Percentiles rank a stretch among this genome's conserved stretches.
Conservation (phyloP, 2,888 invertebrate genomes). For the Prosapia bicincta region DNA sequence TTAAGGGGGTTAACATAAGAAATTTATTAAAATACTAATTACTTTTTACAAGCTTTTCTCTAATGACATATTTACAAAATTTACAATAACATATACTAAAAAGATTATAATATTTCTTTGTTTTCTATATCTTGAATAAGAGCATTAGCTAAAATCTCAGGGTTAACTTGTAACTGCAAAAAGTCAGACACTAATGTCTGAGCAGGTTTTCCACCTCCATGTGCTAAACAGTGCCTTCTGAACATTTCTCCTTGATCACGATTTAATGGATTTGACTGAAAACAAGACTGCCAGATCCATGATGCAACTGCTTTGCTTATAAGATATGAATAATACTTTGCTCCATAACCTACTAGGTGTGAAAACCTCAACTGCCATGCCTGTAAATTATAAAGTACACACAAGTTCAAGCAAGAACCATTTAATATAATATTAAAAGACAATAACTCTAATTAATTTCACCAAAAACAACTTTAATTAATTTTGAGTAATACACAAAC, state of each 20-base stretch:
- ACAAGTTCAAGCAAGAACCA: too few species aligned
- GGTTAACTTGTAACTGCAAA: constrained; percentile 70
- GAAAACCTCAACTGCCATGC: constrained; percentile 96
- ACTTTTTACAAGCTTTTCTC: too few species aligned
- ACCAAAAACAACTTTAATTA: too few species aligned
- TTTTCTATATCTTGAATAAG: constrained; percentile 50
- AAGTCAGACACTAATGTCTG: constrained; percentile 67
- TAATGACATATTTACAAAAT: not conserved
- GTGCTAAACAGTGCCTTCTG: constrained; percentile 69
- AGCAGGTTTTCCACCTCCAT: constrained; percentile 82
- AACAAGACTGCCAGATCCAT: constrained; percentile 87
- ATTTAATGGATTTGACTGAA: constrained; percentile 72
- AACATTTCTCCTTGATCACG: constrained; percentile 76
- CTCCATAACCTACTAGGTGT: constrained; percentile 96
- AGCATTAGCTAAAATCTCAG: constrained; percentile 73
- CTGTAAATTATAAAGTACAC: not conserved
- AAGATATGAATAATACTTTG: constrained; percentile 97
- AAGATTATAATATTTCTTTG: not conserved
- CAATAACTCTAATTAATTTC: too few species aligned
- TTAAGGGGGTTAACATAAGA: too few species aligned
- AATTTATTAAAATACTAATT: too few species aligned
- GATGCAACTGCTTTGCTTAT: constrained; percentile 92
- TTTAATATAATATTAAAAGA: too few species aligned
- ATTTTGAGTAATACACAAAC: too few species aligned
- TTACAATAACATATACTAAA: too few species aligned